Percentiles rank a stretch among this genome's conserved stretches.
Conservation (phyloP, 2,797 vertebrate species). For the Anguilla obscura region DNA sequence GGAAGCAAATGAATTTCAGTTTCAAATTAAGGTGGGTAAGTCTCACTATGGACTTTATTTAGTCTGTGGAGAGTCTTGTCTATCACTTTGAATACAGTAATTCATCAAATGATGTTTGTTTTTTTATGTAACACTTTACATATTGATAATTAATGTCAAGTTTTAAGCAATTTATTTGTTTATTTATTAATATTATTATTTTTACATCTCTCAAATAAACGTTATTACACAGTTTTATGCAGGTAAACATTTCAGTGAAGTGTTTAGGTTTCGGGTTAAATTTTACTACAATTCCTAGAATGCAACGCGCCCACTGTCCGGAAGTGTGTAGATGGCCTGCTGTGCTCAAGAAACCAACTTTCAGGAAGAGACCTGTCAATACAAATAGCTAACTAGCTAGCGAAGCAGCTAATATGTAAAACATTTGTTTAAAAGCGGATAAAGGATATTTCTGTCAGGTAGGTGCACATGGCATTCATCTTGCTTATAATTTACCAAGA, state of each 20-base stretch:
- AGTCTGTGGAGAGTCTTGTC: background rate
- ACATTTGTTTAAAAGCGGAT: background rate
- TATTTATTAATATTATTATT: background rate
- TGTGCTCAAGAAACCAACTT: slow-evolving; percentile 35
- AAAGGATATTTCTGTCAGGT: slow-evolving; percentile 28
- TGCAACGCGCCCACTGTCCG: slow-evolving; percentile 2
- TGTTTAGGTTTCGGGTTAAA: background rate
- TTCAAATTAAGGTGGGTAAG: background rate
- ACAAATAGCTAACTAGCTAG: slow-evolving; percentile 32
- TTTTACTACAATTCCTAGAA: slow-evolving; percentile 31
- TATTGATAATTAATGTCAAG: too few relatives aligned
- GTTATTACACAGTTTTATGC: too few relatives aligned
- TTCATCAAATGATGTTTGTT: too few relatives aligned
- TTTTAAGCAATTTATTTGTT: too few relatives aligned
- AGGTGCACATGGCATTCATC: background rate
- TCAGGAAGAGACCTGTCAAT: slow-evolving; percentile 47
- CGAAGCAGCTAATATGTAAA: slow-evolving; percentile 17
- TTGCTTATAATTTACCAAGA: background rate
- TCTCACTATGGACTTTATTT: background rate
- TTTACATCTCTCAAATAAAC: too few relatives aligned
- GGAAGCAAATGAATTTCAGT: too few relatives aligned
- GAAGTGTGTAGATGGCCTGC: slow-evolving; percentile 39
- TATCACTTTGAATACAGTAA: too few relatives aligned
- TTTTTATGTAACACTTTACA: too few relatives aligned
- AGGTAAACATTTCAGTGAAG: too few relatives aligned